Evolutionary conservation across 1,140 invertebrate species (phyloP).

Genomic region (Oryctes rhinoceros): DNA sequence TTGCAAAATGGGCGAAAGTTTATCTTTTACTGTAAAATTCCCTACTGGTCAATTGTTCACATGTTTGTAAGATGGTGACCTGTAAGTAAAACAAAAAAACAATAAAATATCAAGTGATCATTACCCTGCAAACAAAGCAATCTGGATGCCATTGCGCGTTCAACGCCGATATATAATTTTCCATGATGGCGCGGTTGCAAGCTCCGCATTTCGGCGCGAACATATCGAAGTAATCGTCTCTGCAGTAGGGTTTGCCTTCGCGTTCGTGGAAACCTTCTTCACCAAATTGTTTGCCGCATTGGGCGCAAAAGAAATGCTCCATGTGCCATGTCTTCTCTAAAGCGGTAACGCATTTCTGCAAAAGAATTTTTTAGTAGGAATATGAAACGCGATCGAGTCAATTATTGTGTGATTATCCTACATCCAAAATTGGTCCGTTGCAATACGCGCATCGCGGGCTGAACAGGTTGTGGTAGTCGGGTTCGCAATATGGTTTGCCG

Average conservation of each 20-base stretch:
- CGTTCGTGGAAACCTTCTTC: conserved; percentile 96
- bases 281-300: conserved; percentile 96
- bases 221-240: conserved; percentile 97
- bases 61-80: not conserved
- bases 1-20: no score
- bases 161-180: conserved; percentile 98
- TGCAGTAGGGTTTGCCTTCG: conserved; percentile 93
- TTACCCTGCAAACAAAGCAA: conserved; percentile 99
- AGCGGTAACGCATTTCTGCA: conserved; percentile 98
- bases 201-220: conserved; percentile 99
- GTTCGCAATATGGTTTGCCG: conserved; percentile 96
- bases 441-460: conserved; percentile 98
- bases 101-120: conserved; percentile 58
- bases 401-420: conserved; percentile 63
- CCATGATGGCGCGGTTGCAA: conserved; percentile 96
- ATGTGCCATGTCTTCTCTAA: conserved; percentile 99
- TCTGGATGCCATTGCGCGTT: conserved; percentile 99
- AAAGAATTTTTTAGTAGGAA: conserved; percentile 52
- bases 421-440: conserved; percentile 97
- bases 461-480: conserved; percentile 98
- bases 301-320: conserved; percentile 99
- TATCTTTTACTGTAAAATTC: no score
- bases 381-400: not conserved
- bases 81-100: not conserved
- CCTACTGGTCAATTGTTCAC: no score